Base-by-base conservation (phyloP, 2,113 vertebrate species). In the Barnardius zonarius region DNA sequence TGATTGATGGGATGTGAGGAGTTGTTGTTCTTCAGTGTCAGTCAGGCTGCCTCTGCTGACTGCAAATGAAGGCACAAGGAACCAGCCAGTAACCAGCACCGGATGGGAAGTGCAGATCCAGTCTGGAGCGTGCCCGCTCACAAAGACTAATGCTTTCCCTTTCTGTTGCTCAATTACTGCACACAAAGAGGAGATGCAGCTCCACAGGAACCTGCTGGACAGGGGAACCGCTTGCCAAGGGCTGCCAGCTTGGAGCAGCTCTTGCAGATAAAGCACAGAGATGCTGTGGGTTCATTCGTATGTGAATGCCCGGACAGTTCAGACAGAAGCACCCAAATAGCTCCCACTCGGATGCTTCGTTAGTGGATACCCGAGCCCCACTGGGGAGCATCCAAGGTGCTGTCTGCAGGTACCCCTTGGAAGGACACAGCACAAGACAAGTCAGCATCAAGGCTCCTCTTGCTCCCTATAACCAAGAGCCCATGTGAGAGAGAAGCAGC, bases 1-100 rank as follows among this genome's bases (percentile, higher is more conserved):
- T 93, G 96, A 95, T 80, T 69, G 96, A 95, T 94, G 86, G 67
- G 11, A 75, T 87, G 69, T 7, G 77, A 82, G 88, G 46, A 51
- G 74, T 23, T 2, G 0, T 37, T 83, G 61, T 69, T 66, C 54
- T 81, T 73, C 88, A 33, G 9, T 76, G 88, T 94, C 91, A 89
- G 35, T 9, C 11, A 70, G 19, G n/a, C 55, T 0, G 5, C 59
- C 44, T 43, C 86, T n/a, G 73, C 69, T 61, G 96, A 76, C 94
- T 97, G 90, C 95, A 87, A 76, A 94, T 74, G 92, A 87, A 55
- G 88, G 92, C 10, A 39, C 30, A 2, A 18, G 81, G n/a, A 78
- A 16, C 30, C 4, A 44, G 74, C 16, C 54, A 41, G 94, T 7
- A 57, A 78, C 87, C 19, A 8, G n/a, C 73, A 80, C 54, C 79